Conservation (phyloP, 1,140 invertebrate genomes). For the Drosophila funebris region DNA sequence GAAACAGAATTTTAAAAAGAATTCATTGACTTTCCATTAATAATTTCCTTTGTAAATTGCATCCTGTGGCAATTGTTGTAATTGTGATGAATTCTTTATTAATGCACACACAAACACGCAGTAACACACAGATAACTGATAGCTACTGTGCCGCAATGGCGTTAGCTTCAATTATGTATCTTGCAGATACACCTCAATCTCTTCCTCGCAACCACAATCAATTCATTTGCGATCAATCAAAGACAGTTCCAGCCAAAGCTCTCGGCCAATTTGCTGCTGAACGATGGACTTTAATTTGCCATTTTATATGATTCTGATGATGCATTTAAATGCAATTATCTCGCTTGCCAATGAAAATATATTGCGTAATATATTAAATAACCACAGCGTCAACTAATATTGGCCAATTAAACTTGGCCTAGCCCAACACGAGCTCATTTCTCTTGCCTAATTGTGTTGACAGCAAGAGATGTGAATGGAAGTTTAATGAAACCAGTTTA, state of each 20-base stretch:
- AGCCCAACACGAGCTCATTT: slow-evolving; percentile 15
- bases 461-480: slow-evolving; percentile 1
- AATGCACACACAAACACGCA: slow-evolving; percentile 35
- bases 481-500: neutral
- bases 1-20: slow-evolving; percentile 70
- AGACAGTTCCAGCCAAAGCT: slow-evolving; percentile 16
- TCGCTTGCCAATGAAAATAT: slow-evolving; percentile 9
- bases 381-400: neutral
- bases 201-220: slow-evolving; percentile 4
- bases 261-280: slow-evolving; percentile 47
- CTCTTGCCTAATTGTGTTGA: slow-evolving; percentile 17
- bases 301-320: slow-evolving; percentile 65
- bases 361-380: slow-evolving; percentile 44
- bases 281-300: slow-evolving; percentile 42
- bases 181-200: slow-evolving; percentile 16
- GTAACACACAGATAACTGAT: slow-evolving; percentile 4
- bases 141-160: slow-evolving; percentile 49
- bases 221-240: slow-evolving; percentile 66
- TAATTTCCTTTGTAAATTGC: slow-evolving; percentile 80
- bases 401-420: slow-evolving; percentile 23
- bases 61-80: slow-evolving; percentile 81
- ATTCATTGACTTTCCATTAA: slow-evolving; percentile 82
- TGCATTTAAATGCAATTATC: slow-evolving; percentile 66
- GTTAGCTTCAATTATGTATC: slow-evolving; percentile 75
- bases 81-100: slow-evolving; percentile 81